Percentiles rank a stretch among this genome's conserved stretches.
phyloP scores from a whole-genome alignment of 64 coral and sea anemone genomes.

The Stichodactyla helianthus region DNA sequence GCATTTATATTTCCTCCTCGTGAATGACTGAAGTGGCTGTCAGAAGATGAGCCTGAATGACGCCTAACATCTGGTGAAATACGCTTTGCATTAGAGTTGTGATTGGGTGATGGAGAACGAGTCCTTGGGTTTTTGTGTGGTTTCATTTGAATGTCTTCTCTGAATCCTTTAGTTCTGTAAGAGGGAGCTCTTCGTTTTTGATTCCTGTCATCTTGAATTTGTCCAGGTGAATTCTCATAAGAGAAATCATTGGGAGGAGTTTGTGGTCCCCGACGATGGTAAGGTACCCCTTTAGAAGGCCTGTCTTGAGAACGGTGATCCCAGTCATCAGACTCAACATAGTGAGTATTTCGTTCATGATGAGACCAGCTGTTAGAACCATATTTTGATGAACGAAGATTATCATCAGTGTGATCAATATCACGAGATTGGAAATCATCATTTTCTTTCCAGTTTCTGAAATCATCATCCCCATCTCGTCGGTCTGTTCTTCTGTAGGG shows the following conservation, averaged over 20 bases:
- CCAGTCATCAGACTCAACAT: slow-evolving; percentile 77
- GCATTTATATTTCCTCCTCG: slow-evolving; percentile 7
- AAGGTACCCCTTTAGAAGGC: slow-evolving; percentile 54
- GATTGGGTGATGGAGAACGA: slow-evolving; percentile 87
- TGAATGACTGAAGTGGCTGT: slow-evolving; percentile 73
- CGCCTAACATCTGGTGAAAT: slow-evolving; percentile 73
- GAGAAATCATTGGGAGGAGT: slow-evolving; percentile 73
- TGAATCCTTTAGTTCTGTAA: slow-evolving; percentile 54
- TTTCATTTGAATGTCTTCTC: slow-evolving; percentile 59
- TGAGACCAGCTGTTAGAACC: slow-evolving; percentile 65
- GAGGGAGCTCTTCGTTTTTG: slow-evolving; percentile 68
- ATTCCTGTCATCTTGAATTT: slow-evolving; percentile 66
- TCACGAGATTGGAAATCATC: slow-evolving; percentile 57
- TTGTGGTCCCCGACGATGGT: slow-evolving; percentile 59
- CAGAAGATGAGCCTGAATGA: slow-evolving; percentile 75
- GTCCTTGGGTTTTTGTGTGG: slow-evolving; percentile 84
- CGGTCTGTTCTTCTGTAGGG: slow-evolving; percentile 51
- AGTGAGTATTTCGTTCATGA: slow-evolving; percentile 40
- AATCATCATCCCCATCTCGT: slow-evolving; percentile 51
- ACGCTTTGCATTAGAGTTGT: slow-evolving; percentile 67
- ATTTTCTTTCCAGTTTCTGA: slow-evolving; percentile 79
- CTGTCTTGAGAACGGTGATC: slow-evolving; percentile 65
- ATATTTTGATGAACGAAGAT: slow-evolving; percentile 48
- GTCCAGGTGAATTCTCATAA: slow-evolving; percentile 57
- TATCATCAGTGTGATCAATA: slow-evolving; percentile 66